A percentile compares a stretch with the other conserved stretches of the same genome.
Evolutionary conservation across 2,797 vertebrate species (phyloP).

Genomic region (Netta rufina): DNA sequence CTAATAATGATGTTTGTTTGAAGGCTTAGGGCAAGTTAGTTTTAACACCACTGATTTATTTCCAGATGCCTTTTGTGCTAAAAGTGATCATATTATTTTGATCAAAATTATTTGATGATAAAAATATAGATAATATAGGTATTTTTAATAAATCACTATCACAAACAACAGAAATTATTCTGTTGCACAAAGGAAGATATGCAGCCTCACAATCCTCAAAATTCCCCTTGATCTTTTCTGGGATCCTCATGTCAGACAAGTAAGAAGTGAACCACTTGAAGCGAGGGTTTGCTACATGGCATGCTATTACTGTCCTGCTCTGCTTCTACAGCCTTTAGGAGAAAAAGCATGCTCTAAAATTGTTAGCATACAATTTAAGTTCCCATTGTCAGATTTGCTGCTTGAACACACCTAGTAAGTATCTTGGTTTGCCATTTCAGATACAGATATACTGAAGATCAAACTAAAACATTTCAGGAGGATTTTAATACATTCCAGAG

Average conservation of each 20-base stretch:
- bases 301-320: not conserved
- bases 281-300: not conserved
- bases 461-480: not conserved
- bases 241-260: not conserved
- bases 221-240: not conserved
- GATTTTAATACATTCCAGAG: not conserved
- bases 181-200: not conserved
- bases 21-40: not conserved
- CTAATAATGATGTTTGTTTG: not conserved
- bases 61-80: not conserved
- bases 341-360: not conserved
- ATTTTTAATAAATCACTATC: not conserved
- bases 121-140: not conserved
- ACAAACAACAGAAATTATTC: not conserved
- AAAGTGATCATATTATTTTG: not conserved
- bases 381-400: not conserved
- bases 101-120: not conserved
- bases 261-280: not conserved
- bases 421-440: not conserved
- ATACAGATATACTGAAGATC: not conserved
- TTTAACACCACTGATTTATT: slow-evolving; percentile 11
- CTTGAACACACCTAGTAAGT: not conserved
- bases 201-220: not conserved
- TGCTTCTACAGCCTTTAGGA: not conserved
- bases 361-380: not conserved